Percentiles rank a stretch among this genome's conserved stretches.
Conservation (phyloP, 2,888 invertebrate species). For the Leptopilina myrica region DNA sequence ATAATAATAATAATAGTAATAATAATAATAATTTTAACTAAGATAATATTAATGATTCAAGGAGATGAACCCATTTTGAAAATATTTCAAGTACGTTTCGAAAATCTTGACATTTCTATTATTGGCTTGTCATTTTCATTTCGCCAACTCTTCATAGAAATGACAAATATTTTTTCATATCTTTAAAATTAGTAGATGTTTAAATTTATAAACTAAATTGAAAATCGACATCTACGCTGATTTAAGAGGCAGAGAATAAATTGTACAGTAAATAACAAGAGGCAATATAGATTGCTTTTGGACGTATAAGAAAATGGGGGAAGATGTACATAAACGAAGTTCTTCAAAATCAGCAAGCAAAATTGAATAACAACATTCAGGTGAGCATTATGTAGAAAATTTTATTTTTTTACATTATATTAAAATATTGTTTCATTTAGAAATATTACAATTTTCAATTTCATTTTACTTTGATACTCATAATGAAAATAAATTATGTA, state of each 20-base stretch:
- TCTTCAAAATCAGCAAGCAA: not conserved
- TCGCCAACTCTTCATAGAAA: not conserved
- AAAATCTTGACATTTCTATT: not conserved
- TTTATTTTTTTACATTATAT: not conserved
- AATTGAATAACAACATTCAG: not conserved
- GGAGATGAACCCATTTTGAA: not conserved
- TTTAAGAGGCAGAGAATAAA: constrained; percentile 47
- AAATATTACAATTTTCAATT: too few relatives aligned
- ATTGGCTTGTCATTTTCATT: constrained; percentile 5
- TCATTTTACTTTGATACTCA: too few relatives aligned
- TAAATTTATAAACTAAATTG: constrained; percentile 11
- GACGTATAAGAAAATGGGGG: constrained; percentile 1
- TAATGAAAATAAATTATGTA: too few relatives aligned
- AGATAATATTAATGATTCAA: too few relatives aligned
- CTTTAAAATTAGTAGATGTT: constrained; percentile 7
- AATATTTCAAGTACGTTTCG: not conserved
- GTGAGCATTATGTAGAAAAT: constrained; percentile 1
- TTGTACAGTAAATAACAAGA: constrained; percentile 44
- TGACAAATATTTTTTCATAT: constrained; percentile 19
- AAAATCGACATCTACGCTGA: constrained; percentile 28
- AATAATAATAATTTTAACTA: too few relatives aligned
- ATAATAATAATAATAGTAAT: too few relatives aligned
- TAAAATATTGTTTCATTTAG: too few relatives aligned
- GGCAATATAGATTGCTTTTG: constrained; percentile 4
- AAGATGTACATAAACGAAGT: constrained; percentile 26